phyloP scores from a whole-genome alignment of 1,140 invertebrate species.

The Tenebrio molitor region DNA sequence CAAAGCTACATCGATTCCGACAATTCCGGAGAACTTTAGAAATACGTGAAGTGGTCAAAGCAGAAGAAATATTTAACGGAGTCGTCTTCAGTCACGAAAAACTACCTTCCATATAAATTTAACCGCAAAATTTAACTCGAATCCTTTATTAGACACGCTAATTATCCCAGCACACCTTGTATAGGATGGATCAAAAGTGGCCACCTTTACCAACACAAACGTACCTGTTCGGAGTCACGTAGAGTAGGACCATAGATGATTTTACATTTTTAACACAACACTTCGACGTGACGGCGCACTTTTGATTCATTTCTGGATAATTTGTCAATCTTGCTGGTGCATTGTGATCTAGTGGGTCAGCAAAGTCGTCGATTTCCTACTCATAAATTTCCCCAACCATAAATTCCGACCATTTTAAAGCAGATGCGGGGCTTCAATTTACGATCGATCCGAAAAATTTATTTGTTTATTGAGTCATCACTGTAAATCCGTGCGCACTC shows the following conservation, averaged over 20 bases:
- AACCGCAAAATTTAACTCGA: constrained; percentile 37
- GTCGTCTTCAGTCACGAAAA: constrained; percentile 9
- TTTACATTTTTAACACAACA: constrained; percentile 18
- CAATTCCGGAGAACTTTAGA: too few relatives aligned
- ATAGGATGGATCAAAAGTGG: constrained; percentile 12
- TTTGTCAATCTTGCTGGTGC: constrained; percentile 24
- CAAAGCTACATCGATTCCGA: too few relatives aligned
- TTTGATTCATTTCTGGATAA: constrained; percentile 1
- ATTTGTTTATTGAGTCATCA: constrained; percentile 32
- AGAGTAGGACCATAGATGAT: constrained; percentile 18
- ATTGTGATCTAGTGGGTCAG: too few relatives aligned
- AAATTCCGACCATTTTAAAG: constrained; percentile 13
- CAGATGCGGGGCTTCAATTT: constrained; percentile 21
- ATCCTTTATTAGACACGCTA: constrained; percentile 35
- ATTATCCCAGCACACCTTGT: constrained; percentile 11
- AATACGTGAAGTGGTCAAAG: too few relatives aligned
- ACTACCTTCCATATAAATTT: constrained; percentile 15
- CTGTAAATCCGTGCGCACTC: constrained; percentile 19
- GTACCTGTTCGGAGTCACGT: constrained; percentile 31
- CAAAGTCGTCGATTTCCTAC: constrained; percentile 2
- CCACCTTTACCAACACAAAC: neutral
- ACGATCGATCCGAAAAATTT: constrained; percentile 18
- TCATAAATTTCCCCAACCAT: neutral
- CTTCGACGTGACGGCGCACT: constrained; percentile 5
- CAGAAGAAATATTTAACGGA: too few relatives aligned